Evolutionary conservation across 2,797 vertebrate species (phyloP), one percentile per base, ranked within the genome.

Genomic region (Sebastes vulpes): DNA sequence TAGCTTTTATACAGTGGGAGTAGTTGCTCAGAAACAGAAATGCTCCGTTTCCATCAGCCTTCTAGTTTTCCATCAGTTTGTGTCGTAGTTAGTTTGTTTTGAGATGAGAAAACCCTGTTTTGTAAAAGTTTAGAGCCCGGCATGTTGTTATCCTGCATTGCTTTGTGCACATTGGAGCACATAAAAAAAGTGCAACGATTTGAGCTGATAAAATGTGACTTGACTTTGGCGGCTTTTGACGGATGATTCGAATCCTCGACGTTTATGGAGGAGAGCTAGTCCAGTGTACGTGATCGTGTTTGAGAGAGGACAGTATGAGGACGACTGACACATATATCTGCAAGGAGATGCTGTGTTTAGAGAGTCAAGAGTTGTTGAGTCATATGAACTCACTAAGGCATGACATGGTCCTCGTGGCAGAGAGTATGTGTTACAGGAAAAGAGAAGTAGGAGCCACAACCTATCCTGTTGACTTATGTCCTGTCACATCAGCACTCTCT

Each of bases 401-500:
- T 23, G 35, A 12, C 4, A 9, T 1, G 25, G 3, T 65, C 6
- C 11, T 26, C 46, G 72, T 58, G 46, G 60, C 59, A 65, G 56
- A 65, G 35, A 11, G 11, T 61, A 2, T n/a, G 20, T 18, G 12
- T 67, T 5, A 16, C 12, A 29, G 48, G 32, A 83, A 88, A 88
- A 65, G 77, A 69, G 77, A 90, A 90, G 79, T 81, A 9, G 1
- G 16, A 59, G 60, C 35, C 28, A 4, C 54, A 60, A 2, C 11
- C 3, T 77, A 57, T 78, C 68, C 77, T 79, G 77, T 79, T 79
- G 65, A 74, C 60, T 42, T 58, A 0, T 29, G 10, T 46, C 46
- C 9, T 61, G 64, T 60, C 46, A 31, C 68, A 66, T 86, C 63
- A 77, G 58, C 46, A 1, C 28, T 58, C 6, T 65, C 18, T 50